Conservation (phyloP, 2,797 vertebrate species). For the Jordanella pulchra region DNA sequence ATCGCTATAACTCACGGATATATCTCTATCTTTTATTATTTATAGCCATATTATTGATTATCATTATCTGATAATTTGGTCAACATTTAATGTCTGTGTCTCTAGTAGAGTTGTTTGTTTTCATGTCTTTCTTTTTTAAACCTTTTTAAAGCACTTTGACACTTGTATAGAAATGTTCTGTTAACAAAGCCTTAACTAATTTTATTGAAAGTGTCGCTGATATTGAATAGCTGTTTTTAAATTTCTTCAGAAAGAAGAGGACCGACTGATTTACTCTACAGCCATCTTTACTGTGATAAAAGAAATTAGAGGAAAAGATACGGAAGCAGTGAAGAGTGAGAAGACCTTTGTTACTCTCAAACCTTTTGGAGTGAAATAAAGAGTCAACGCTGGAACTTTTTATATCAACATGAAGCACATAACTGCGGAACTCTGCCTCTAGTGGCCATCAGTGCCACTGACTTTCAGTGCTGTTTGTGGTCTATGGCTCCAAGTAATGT, state of each 20-base stretch:
- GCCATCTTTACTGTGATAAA: slow-evolving; percentile 28
- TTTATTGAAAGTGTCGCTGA: not conserved
- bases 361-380: slow-evolving; percentile 28
- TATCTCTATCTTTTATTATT: not conserved
- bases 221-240: accelerated
- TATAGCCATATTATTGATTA: not conserved
- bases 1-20: not conserved
- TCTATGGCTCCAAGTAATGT: not conserved
- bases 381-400: not conserved
- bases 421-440: not conserved
- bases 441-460: not conserved
- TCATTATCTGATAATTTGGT: too few species aligned
- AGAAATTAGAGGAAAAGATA: not conserved
- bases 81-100: not conserved
- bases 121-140: not conserved
- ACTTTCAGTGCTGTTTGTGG: not conserved
- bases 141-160: not conserved
- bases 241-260: slow-evolving; percentile 33
- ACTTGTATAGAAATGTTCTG: not conserved
- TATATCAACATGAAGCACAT: not conserved
- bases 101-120: not conserved
- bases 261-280: slow-evolving; percentile 33
- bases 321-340: not conserved
- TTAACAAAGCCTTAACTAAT: not conserved
- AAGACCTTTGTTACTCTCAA: slow-evolving; percentile 28